Percentiles rank a stretch among this genome's conserved stretches.
Evolutionary conservation across 2,888 invertebrate genomes (phyloP).

Genomic region (Platerodrilus igneus): DNA sequence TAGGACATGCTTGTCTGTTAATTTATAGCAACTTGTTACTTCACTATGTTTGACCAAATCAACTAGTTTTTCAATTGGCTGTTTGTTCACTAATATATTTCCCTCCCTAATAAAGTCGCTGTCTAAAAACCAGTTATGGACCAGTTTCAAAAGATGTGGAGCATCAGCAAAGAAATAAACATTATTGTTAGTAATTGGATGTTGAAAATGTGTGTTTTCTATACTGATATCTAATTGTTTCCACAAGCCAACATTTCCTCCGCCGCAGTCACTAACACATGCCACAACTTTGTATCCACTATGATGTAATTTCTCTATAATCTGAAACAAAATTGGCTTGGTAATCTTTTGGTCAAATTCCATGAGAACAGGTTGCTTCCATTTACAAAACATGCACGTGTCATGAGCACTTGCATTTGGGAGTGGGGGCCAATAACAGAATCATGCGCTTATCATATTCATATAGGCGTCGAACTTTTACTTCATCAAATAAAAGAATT

Average conservation of each 20-base stretch:
- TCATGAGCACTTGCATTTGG: conserved; percentile 32
- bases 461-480: conserved; percentile 13
- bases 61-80: conserved; percentile 2
- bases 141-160: conserved; percentile 26
- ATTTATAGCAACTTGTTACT: conserved; percentile 19
- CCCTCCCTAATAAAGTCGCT: conserved; percentile 22
- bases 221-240: conserved; percentile 24
- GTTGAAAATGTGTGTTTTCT: conserved; percentile 18
- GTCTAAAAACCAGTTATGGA: conserved; percentile 28
- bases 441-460: conserved; percentile 7
- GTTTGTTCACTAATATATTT: conserved; percentile 1
- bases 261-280: conserved; percentile 28
- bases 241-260: conserved; percentile 27
- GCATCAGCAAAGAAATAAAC: conserved; percentile 29
- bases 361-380: conserved; percentile 32
- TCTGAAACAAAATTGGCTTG: conserved; percentile 21
- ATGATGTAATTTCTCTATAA: conserved; percentile 25
- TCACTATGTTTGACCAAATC: too few relatives aligned
- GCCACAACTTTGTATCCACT: conserved; percentile 28
- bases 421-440: conserved; percentile 24
- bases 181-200: conserved; percentile 18
- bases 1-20: conserved; percentile 18
- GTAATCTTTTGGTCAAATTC: conserved; percentile 36
- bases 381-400: conserved; percentile 28
- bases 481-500: conserved; percentile 18